Percentiles rank a stretch among this genome's conserved stretches.
Evolutionary conservation across 2,797 vertebrate genomes (phyloP).

Genomic region (Parauchenoglanis ngamensis): DNA sequence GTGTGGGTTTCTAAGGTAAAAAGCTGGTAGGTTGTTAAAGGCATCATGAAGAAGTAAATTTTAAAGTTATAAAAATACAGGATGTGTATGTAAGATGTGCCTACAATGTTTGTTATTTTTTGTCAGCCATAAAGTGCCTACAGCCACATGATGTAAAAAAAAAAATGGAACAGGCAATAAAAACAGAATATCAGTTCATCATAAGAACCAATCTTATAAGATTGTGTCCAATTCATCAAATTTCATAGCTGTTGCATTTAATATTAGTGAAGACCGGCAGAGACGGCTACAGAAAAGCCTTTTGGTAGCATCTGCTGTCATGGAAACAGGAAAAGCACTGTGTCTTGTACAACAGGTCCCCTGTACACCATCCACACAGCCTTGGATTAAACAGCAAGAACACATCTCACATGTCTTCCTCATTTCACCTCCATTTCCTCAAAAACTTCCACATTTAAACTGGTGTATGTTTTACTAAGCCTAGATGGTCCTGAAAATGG

Average conservation of each 20-base stretch:
- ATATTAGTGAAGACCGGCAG: slow-evolving; percentile 29
- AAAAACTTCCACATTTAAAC: neutral
- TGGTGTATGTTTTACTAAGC: neutral
- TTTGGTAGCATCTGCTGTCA: slow-evolving; percentile 57
- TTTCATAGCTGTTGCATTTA: slow-evolving; percentile 29
- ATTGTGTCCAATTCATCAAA: slow-evolving; percentile 17
- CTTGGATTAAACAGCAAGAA: slow-evolving; percentile 20
- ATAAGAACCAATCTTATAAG: slow-evolving; percentile 8
- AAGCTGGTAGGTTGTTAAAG: neutral
- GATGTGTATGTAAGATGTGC: too few relatives aligned
- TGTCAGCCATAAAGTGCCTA: neutral
- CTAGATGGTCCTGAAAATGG: neutral
- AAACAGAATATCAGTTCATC: slow-evolving; percentile 16
- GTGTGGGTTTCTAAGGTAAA: neutral
- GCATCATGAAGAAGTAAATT: neutral
- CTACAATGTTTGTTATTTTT: neutral
- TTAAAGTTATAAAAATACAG: neutral
- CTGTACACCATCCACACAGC: slow-evolving; percentile 27
- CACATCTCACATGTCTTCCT: neutral
- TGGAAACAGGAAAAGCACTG: slow-evolving; percentile 52
- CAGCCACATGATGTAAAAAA: neutral
- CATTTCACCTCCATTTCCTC: neutral
- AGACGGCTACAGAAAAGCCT: slow-evolving; percentile 28
- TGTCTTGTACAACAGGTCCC: slow-evolving; percentile 41
- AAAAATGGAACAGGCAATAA: neutral